A percentile compares a stretch with the other conserved stretches of the same genome.
These are phyloP conservation scores for Dromiciops gliroides DNA, from an alignment of 2,113 vertebrate genomes.

Conservation along the genomic window DNA sequence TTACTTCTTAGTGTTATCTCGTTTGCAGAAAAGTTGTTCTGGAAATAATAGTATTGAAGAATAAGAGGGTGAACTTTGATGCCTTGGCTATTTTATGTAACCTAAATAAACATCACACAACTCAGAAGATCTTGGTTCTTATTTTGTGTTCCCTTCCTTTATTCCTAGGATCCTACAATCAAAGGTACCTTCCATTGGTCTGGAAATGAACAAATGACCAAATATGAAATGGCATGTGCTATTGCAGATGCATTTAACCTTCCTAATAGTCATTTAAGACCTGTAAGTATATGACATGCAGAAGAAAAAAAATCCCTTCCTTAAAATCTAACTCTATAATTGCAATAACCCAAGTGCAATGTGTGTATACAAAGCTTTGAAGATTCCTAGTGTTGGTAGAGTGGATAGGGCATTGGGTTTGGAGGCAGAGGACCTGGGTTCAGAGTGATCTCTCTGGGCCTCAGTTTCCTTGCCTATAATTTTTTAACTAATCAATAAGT, in stretches of 20 bases:
- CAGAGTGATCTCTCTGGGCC: neutral
- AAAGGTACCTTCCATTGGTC: slow-evolving; percentile 96
- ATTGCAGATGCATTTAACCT: slow-evolving; percentile 96
- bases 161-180: slow-evolving; percentile 89
- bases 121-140: slow-evolving; percentile 18
- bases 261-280: slow-evolving; percentile 92
- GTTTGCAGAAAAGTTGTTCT: slow-evolving; percentile 34
- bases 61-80: slow-evolving; percentile 7
- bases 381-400: neutral
- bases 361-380: neutral
- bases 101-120: slow-evolving; percentile 5
- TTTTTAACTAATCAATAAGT: neutral
- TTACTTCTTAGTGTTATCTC: neutral
- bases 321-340: neutral
- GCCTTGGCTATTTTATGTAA: slow-evolving; percentile 2
- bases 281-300: slow-evolving; percentile 84
- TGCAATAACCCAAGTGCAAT: neutral
- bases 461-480: neutral
- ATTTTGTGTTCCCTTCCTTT: neutral
- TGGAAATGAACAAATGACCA: slow-evolving; percentile 97
- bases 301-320: neutral
- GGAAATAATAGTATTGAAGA: neutral
- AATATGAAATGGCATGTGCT: slow-evolving; percentile 95
- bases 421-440: neutral
- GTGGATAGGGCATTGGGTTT: neutral